Evolutionary conservation across 37 sponge, comb jelly and placozoan genomes (phyloP), one percentile per base, ranked within the genome.

Genomic region (Spongilla lacustris): DNA sequence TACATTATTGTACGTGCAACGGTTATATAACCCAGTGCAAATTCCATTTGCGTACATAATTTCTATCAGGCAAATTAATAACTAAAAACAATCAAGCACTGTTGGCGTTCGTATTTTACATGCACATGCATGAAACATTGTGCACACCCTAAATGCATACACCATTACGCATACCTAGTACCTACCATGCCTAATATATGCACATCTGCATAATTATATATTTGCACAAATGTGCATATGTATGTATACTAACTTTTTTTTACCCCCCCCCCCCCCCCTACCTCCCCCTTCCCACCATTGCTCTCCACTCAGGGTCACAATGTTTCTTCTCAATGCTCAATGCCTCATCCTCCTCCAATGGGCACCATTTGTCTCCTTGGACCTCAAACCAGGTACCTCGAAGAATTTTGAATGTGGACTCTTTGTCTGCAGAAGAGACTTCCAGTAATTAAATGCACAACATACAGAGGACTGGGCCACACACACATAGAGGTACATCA

Each of bases 371-470:
- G 22, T 93, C 92, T 10, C 82, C 84, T 46, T 36, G 50, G n/a
- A 90, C 90, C 67, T 92, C 92, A 85, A 94, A 96, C 97, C 97
- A 96, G 26, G 69, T 73, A 0, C 85, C 95, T 50, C 95, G 77
- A 34, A 94, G 33, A 10, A 94, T 66, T 21, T 31, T 73, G 83
- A 85, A 85, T 17, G 75, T 26, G 41, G 41, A 41, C 22, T 89
- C 73, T 71, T 79, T 89, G 28, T 38, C 84, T 74, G 71, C 36
- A 19, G 67, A 38, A 25, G 68, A 46, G 50, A 9, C 41, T 6
- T 9, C 41, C 41, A 75, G 19, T 23, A 70, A 36, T 36, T 29
- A 26, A 2, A 79, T 23, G 31, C 23, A 34, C 68, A 71, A 0
- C 2, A 69, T 2, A 50, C 48, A 23, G 29, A 50, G 12, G 27